phyloP scores from a whole-genome alignment of 2,113 vertebrate species.

The Muntiacus muntjak region DNA sequence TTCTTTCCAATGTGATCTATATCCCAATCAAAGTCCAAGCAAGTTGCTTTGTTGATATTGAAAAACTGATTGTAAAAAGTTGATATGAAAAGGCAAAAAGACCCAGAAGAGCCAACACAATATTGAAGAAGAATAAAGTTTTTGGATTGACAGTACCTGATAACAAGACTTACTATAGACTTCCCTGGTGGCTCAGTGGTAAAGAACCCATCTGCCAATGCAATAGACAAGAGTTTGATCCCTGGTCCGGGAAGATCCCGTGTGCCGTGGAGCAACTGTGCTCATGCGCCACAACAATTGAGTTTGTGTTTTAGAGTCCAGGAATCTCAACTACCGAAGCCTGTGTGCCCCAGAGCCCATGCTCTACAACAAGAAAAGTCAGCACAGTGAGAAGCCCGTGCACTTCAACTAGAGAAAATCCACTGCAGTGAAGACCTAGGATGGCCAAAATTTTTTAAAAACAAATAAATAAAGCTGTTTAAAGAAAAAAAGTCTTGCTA shows the following conservation, averaged over 20 bases:
- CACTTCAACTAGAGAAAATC: neutral
- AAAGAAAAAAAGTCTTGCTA: neutral
- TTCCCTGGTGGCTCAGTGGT: neutral
- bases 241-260: neutral
- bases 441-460: neutral
- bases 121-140: neutral
- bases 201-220: neutral
- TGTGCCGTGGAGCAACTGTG: neutral
- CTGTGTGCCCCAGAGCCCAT: neutral
- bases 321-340: neutral
- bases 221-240: neutral
- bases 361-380: neutral
- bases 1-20: neutral
- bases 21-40: neutral
- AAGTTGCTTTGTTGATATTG: neutral
- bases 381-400: neutral
- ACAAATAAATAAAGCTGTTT: neutral
- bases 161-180: neutral
- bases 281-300: fast-evolving
- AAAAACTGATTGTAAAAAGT: neutral
- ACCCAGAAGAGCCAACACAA: neutral
- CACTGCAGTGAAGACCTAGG: neutral
- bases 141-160: neutral
- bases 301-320: neutral
- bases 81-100: neutral